Base-by-base conservation (phyloP, 1,140 invertebrate species). In the Paraescarpia echinospica region DNA sequence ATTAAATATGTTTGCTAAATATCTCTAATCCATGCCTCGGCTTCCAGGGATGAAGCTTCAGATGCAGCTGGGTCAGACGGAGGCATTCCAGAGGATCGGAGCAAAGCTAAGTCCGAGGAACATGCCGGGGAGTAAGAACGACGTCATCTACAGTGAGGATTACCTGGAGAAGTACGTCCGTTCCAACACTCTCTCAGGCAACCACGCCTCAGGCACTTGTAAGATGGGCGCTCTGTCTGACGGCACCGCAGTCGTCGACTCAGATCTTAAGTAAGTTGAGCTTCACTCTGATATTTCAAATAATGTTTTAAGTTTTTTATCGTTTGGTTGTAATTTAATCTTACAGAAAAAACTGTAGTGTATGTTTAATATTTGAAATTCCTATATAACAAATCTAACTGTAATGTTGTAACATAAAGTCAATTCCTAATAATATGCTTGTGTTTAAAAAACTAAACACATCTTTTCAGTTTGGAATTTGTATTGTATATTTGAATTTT, bases 151-250 rank as follows among this genome's bases (percentile, higher is more conserved):
- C 91, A 93, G 92, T 35, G 90, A 91, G 34, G 91, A 91, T 1
- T 91, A 92, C 92, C 59, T 93, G 0, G 90, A 93, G 90, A 91
- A 92, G n/a, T 91, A 48, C 14, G 92, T 93, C 1, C 90, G 92
- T 34, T 33, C 33, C 27, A 77, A 91, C 35, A 93, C 92, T 9
- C 90, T 93, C 33, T 98, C 98, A 0, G 97, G 97, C 88, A 98
- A 98, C 94, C 98, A 98, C 96, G 98, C 98, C 0, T 97, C 98
- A 0, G 98, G 98, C 0, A 98, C 98, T 0, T 98, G 97, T 90
- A 98, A 98, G 95, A 99, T 99, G 98, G 98, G 98, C 0, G 98
- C 98, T 0, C 97, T 97, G 92, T 89, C 90, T 35, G 94, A 94
- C 92, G 59, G 92, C 0, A 93, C 92, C 5, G 88, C 94, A 8